phyloP scores from a whole-genome alignment of 2,888 invertebrate species.

The Diloba caeruleocephala region DNA sequence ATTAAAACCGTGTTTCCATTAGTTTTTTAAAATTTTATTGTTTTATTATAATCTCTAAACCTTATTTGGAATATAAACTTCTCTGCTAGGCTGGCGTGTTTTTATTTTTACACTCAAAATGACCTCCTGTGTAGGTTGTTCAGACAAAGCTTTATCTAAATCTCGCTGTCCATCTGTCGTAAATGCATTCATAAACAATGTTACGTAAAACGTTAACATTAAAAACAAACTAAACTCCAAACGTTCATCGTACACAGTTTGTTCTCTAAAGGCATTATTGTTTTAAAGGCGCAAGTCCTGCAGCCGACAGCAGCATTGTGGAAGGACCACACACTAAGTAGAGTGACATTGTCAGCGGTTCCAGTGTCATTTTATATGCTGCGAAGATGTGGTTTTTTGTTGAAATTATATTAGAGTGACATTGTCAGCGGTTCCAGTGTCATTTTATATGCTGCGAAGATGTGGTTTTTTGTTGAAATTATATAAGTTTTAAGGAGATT shows the following conservation, averaged over 20 bases:
- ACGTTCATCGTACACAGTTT: conserved; percentile 36
- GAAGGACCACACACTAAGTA: conserved; percentile 21
- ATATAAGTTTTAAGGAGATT: too few species aligned
- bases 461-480: conserved; percentile 17
- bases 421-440: conserved; percentile 43
- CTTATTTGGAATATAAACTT: too few species aligned
- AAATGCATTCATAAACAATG: too few species aligned
- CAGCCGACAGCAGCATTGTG: conserved; percentile 49
- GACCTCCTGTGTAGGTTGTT: too few species aligned
- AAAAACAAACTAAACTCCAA: conserved; percentile 7
- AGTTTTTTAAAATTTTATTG: too few species aligned
- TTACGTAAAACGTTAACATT: conserved; percentile 2
- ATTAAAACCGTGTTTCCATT: too few species aligned
- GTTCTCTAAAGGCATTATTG: conserved; percentile 56
- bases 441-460: conserved; percentile 23
- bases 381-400: conserved; percentile 23
- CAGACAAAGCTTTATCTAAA: too few species aligned
- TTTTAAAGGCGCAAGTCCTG: conserved; percentile 55
- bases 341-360: conserved; percentile 45
- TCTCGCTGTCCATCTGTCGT: too few species aligned
- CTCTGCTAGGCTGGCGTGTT: too few species aligned
- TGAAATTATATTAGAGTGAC: conserved; percentile 19
- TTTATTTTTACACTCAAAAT: too few species aligned
- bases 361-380: conserved; percentile 29
- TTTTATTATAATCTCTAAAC: too few species aligned